Evolutionary conservation across 2,888 invertebrate genomes (phyloP), one percentile per base, ranked within the genome.

Genomic region (Andricus quercusramuli): DNA sequence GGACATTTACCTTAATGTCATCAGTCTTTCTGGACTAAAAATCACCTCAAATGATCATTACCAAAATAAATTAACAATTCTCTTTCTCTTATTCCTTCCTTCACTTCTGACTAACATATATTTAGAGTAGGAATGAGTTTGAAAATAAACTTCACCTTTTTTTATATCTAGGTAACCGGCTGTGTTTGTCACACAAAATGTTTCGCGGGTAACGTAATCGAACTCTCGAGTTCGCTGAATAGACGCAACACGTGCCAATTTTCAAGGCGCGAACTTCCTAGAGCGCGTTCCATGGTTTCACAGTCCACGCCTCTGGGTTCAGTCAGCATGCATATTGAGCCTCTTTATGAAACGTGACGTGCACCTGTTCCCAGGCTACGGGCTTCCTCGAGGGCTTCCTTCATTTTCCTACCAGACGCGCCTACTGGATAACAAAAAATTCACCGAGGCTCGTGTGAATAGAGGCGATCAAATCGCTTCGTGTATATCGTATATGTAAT

Each of bases 211-310:
- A 66, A 37, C 41, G 20, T n/a, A 66, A 66, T 66, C 66, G 66
- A 37, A 66, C 37, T 41, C 66, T 37, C 32, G 66, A 41, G 37
- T 66, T 66, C 66, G 66, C 20, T 37, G 66, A 66, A 66, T 66
- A 66, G 66, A 37, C 20, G 8, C 32, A 41, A 66, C n/a, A 66
- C 66, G 37, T 66, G 66, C 66, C 66, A 67, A 67, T 67, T 41
- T 67, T 67, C 66, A 67, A 67, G 37, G 66, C 37, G 66, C 41
- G 13, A 67, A 67, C 41, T 67, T 67, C 41, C 41, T 67, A 67
- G 66, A 67, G 20, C 20, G 41, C 66, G 66, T 67, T 37, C 66
- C 66, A 41, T 67, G 15, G 15, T 44, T 44, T 17, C 66, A 67
- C 37, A 37, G 41, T 41, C 37, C 37, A 66, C 66, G n/a, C 66